These are phyloP conservation scores for Nymphalis io DNA, from an alignment of 1,140 invertebrate genomes.

Conservation along the genomic window DNA sequence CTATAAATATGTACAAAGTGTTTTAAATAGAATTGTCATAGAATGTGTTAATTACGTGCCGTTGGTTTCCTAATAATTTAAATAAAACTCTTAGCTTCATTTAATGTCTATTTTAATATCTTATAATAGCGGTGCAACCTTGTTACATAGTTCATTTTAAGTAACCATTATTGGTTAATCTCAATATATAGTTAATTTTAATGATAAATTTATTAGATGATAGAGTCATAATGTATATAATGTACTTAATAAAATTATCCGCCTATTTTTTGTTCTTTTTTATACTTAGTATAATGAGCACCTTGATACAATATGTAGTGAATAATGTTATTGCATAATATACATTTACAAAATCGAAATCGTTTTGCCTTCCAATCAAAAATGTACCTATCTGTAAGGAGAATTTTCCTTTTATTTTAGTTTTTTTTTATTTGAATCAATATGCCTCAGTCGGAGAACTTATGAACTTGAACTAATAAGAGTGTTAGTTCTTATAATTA, in stretches of 20 bases:
- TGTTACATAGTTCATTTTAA: not conserved
- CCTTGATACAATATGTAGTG: constrained; percentile 7
- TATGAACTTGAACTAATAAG: too few species aligned
- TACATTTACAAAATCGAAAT: not conserved
- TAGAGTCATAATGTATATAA: constrained; percentile 6
- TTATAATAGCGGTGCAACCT: not conserved
- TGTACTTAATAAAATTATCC: not conserved
- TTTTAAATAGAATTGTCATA: too few species aligned
- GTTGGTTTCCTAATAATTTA: too few species aligned
- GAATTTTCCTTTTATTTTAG: too few species aligned
- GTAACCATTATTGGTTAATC: constrained; percentile 3
- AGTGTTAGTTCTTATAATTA: too few species aligned
- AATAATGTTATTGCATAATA: not conserved
- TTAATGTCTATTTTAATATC: too few species aligned
- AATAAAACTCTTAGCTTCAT: too few species aligned
- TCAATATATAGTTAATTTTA: not conserved
- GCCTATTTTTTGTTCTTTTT: not conserved
- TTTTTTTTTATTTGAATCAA: too few species aligned
- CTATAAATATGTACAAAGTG: too few species aligned
- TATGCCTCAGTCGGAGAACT: too few species aligned
- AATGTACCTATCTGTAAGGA: too few species aligned
- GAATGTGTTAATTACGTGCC: too few species aligned
- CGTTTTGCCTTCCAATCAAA: not conserved
- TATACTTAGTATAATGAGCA: not conserved
- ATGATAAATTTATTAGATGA: not conserved